These are phyloP conservation scores for Edolisoma coerulescens DNA, from an alignment of 2,113 vertebrate species.

Conservation along the genomic window DNA sequence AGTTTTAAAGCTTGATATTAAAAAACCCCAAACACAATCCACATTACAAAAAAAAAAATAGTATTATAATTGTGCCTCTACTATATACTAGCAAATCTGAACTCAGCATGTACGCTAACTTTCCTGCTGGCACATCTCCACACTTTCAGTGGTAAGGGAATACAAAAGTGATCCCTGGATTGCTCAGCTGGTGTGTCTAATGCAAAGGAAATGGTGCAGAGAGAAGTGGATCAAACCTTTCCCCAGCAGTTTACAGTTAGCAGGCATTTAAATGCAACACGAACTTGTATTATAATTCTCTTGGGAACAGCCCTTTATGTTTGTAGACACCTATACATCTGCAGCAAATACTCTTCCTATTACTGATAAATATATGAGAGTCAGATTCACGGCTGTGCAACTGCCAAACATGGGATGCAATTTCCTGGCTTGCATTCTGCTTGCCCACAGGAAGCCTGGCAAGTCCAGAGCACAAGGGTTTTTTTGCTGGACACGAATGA, in stretches of 20 bases:
- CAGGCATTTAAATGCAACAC: not conserved
- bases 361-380: not conserved
- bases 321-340: not conserved
- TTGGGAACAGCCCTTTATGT: not conserved
- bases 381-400: not conserved
- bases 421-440: not conserved
- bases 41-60: not conserved
- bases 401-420: not conserved
- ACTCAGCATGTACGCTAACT: not conserved
- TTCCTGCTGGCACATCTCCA: not conserved
- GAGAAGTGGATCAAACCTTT: not conserved
- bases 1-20: not conserved
- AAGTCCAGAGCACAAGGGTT: not conserved
- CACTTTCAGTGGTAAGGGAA: not conserved
- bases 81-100: not conserved
- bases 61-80: not conserved
- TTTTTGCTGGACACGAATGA: not conserved
- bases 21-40: not conserved
- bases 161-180: not conserved
- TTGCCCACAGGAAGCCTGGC: not conserved
- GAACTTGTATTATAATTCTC: accelerated
- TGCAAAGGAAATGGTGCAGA: not conserved
- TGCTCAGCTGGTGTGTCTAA: not conserved
- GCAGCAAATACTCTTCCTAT: not conserved
- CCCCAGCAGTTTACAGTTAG: not conserved